Evolutionary conservation across 2,888 invertebrate species (phyloP).

Genomic region (Abrostola triplasia): DNA sequence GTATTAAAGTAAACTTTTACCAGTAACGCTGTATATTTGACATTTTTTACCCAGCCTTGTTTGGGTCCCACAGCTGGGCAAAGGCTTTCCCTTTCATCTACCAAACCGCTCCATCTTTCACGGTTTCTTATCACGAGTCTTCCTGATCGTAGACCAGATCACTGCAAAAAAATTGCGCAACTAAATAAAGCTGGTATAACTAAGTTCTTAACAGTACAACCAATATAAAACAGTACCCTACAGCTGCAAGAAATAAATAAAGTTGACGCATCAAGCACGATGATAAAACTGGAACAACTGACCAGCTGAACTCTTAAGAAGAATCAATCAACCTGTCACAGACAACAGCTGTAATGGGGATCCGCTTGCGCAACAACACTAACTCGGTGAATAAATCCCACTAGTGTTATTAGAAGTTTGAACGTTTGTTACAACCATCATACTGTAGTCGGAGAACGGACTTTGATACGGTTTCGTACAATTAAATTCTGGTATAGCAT

Average conservation of each 20-base stretch:
- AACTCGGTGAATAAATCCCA: slow-evolving; percentile 4
- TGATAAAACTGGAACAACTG: slow-evolving; percentile 1
- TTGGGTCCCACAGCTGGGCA: too few species aligned
- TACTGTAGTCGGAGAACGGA: neutral
- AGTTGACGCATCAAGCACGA: neutral
- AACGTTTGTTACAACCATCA: neutral
- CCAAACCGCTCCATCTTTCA: too few species aligned
- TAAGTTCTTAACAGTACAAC: too few species aligned
- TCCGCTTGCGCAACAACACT: neutral
- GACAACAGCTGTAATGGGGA: slow-evolving; percentile 2
- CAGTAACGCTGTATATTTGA: too few species aligned
- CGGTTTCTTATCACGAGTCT: too few species aligned
- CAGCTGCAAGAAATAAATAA: neutral
- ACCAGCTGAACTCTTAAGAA: neutral
- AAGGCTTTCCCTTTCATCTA: too few species aligned
- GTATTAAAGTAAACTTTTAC: too few species aligned
- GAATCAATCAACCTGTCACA: slow-evolving; percentile 1
- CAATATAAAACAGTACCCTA: neutral
- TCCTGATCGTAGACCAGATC: too few species aligned
- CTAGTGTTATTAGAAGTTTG: slow-evolving; percentile 2
- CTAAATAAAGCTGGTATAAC: too few species aligned
- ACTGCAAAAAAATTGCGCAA: too few species aligned
- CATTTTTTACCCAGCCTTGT: too few species aligned
- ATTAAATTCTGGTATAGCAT: neutral
- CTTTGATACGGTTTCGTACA: neutral